Conservation (phyloP, 2,113 vertebrate genomes). For the Ctenomys sociabilis region DNA sequence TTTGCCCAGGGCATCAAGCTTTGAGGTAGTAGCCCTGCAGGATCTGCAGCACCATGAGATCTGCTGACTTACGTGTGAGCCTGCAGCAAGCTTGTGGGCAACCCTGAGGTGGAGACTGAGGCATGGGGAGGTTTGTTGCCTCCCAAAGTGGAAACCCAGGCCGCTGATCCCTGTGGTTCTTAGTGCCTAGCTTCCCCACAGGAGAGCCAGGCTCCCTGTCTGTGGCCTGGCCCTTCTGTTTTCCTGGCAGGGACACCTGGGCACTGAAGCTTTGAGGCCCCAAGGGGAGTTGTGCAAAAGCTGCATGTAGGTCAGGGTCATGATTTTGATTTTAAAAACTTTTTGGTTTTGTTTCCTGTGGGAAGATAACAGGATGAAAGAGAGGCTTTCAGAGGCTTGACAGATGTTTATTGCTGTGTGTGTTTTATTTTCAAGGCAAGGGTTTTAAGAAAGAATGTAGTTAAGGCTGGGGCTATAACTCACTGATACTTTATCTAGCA, state of each 20-base stretch:
- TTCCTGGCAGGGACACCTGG: not conserved
- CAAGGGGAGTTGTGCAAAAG: not conserved
- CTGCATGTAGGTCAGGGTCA: not conserved
- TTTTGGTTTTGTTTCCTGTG: not conserved
- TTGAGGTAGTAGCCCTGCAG: rapidly evolving
- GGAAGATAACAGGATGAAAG: not conserved
- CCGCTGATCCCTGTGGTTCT: not conserved
- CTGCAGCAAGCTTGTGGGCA: not conserved
- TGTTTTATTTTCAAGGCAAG: not conserved
- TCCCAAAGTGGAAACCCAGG: not conserved
- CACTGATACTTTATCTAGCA: not conserved
- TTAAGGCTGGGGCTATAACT: not conserved
- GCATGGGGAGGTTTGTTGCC: not conserved
- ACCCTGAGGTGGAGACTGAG: not conserved
- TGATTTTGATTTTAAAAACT: not conserved
- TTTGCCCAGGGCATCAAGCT: not conserved
- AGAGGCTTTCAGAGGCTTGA: not conserved
- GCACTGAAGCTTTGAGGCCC: not conserved
- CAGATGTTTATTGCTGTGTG: not conserved
- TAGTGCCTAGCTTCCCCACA: not conserved
- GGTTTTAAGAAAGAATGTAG: conserved; percentile 16
- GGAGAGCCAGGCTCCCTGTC: not conserved
- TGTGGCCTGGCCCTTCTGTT: not conserved
- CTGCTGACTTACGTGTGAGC: not conserved
- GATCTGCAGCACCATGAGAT: not conserved